Conservation (phyloP, 1,140 invertebrate genomes). For the Sycophaga agraensis region DNA sequence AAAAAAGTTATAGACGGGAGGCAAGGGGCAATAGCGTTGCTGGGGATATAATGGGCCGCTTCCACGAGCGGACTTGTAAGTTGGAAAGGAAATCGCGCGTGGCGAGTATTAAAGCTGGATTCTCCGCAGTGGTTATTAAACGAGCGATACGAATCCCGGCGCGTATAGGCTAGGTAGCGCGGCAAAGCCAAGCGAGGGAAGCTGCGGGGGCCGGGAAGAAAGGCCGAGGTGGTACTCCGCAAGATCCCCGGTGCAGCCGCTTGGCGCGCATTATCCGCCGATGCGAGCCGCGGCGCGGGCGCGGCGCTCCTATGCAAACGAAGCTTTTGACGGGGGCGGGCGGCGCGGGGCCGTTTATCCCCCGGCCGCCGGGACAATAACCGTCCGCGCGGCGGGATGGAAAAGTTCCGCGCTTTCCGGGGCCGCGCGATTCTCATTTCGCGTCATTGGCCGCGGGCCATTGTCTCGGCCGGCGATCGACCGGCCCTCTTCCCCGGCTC, state of each 20-base stretch:
- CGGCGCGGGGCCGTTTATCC: no score
- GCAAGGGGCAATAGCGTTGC: no score
- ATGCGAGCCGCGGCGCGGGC: no score
- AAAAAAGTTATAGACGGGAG: no score
- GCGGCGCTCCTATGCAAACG: no score
- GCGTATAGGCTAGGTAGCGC: not conserved
- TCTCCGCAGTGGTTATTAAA: conserved; percentile 40
- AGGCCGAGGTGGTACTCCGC: no score
- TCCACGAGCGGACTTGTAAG: conserved; percentile 1
- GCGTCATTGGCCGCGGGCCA: conserved; percentile 16
- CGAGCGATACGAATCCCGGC: conserved; percentile 34
- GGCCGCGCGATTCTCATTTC: conserved; percentile 10
- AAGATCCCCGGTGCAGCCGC: no score
- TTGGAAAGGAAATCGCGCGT: conserved; percentile 31
- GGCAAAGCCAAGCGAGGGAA: conserved; percentile 24
- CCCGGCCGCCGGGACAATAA: conserved; percentile 34
- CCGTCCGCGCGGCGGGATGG: conserved; percentile 5
- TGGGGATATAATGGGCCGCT: no score
- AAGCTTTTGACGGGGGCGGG: no score
- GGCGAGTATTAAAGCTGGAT: conserved; percentile 39
- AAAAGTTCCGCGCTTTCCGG: conserved; percentile 33
- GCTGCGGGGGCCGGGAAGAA: no score
- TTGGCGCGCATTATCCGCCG: no score
- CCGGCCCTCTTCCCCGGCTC: not conserved
- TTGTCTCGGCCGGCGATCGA: no score